Evolutionary conservation across 2,797 vertebrate species (phyloP), one percentile per base, ranked within the genome.

Genomic region (Lophotriccus pileatus): DNA sequence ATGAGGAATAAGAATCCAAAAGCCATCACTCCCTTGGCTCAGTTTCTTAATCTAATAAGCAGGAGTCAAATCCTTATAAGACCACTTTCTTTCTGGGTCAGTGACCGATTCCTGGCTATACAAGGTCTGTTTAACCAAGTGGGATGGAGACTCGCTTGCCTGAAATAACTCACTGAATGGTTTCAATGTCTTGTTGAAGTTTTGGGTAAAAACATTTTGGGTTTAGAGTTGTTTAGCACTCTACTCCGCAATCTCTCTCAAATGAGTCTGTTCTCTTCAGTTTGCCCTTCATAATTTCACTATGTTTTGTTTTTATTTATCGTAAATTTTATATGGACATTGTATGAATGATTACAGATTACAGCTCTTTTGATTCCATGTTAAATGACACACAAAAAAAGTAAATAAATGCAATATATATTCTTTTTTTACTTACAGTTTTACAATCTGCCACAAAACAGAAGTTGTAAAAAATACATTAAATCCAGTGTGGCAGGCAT

Each of bases 401-500:
- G 27, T 34, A 77, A 90, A 80, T 49, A 55, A 85, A 79, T 88
- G 20, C 7, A 32, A 32, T 22, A 37, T 37, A 1, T 20, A 4
- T n/a, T 19, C 17, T 62, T 52, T 79, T 62, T 47, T 53, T 56
- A 58, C 94, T 79, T 96, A 6, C 96, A 99, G 99, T 88, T 99
- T 98, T 78, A 99, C 99, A 69, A 98, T 99, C 97, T 99, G 98
- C 97, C 99, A 99, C 96, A 99, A 99, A 96, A 99, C 99, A 53
- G 99, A 99, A 94, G 98, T 99, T 75, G 97, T 99, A 96, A 99
- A 99, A 98, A 99, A 99, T 81, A 99, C 98, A 8, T 96, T 99
- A 98, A 99, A 99, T 90, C 99, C 99, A 2, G 99, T 99, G 81
- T 99, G 99, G 99, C 99, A 99, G 95, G 99, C 99, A 17, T 99